Evolutionary conservation across 2,797 vertebrate genomes (phyloP).

Genomic region (Helarctos malayanus): DNA sequence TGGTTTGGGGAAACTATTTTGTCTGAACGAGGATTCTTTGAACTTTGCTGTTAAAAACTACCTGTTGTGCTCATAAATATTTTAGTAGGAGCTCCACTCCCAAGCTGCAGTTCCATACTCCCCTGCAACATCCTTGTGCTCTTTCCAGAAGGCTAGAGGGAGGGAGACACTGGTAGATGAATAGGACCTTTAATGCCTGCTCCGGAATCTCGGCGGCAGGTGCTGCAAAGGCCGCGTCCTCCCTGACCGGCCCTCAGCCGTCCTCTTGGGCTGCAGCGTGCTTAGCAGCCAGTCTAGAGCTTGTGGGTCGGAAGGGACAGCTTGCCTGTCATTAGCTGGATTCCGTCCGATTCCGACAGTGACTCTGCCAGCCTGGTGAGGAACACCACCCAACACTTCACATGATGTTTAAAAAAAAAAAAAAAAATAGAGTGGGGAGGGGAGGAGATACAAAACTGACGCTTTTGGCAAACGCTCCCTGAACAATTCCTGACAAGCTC

Average conservation of each 20-base stretch:
- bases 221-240: background rate
- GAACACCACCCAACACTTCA: background rate
- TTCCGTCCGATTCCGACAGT: background rate
- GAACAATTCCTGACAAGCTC: conserved; percentile 53
- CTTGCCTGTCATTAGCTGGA: background rate
- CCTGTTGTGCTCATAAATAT: background rate
- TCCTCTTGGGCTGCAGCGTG: fast-evolving
- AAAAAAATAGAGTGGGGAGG: too few relatives aligned
- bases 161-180: background rate
- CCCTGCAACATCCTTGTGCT: background rate
- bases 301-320: background rate
- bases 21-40: background rate
- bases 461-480: conserved; percentile 12
- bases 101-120: background rate
- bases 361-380: background rate
- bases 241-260: background rate
- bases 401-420: background rate
- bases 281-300: background rate
- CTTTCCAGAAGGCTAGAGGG: background rate
- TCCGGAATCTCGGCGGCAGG: background rate
- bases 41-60: background rate
- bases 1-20: background rate
- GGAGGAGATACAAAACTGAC: conserved; percentile 53
- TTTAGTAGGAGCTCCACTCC: background rate
- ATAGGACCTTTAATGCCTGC: background rate